Evolutionary conservation across 2,888 invertebrate species (phyloP), one percentile per base, ranked within the genome.

Genomic region (Pseudococcus jackbeardsleyi): DNA sequence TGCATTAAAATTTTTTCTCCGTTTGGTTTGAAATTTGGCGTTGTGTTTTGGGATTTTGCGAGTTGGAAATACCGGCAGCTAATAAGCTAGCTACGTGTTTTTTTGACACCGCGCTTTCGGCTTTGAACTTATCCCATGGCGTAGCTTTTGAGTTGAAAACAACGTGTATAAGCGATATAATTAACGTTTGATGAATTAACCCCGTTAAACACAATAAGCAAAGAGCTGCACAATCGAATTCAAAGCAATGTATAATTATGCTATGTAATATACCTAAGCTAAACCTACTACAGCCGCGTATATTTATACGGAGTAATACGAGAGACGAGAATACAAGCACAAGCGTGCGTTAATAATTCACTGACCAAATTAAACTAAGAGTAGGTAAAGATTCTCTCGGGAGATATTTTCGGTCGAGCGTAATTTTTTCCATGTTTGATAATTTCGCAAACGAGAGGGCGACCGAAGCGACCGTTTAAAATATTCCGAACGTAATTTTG

Each of bases 161-260:
- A 72, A 72, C 72, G 33, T 72, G 72, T 33, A 72, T 72, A 72
- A 72, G 72, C 72, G 72, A 72, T 72, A 72, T 72, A 72, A 72
- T 72, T 72, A 72, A 72, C 72, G 72, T 72, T 72, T 72, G 72
- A 72, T 72, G 72, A 72, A 72, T 72, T 72, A 72, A 72, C 72
- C 17, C 72, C 17, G 72, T 72, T 72, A 72, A 72, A 15, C 33
- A 72, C 72, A 72, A 72, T 33, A 33, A 33, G 33, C 72, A 72
- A 33, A 72, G 33, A 33, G 72, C 33, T 72, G 33, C 33, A 64
- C 64, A 64, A 72, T 72, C 33, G 72, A 33, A 72, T 72, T 72
- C 72, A 72, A 72, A 72, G 72, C 72, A 33, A 72, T 72, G 33
- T 33, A 33, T 33, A 26, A 33, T 72, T 72, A 72, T 72, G 26